These are phyloP conservation scores for Istiophorus platypterus DNA, from an alignment of 2,113 vertebrate genomes.

Conservation along the genomic window DNA sequence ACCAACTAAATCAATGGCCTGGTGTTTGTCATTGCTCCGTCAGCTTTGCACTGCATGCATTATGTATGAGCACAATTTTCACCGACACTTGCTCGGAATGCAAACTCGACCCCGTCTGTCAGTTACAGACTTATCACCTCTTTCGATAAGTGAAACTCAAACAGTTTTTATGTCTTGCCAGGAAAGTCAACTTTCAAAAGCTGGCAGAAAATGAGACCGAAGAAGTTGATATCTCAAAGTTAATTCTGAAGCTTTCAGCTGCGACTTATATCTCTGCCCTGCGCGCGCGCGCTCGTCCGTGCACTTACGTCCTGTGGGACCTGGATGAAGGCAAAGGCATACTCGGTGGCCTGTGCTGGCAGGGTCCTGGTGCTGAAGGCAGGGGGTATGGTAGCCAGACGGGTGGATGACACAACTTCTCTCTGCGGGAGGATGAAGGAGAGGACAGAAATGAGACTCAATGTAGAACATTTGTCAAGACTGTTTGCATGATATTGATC, in stretches of 20 bases:
- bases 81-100: conserved; percentile 32
- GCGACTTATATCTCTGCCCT: conserved; percentile 38
- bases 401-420: conserved; percentile 89
- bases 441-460: conserved; percentile 29
- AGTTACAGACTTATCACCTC: conserved; percentile 47
- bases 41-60: conserved; percentile 33
- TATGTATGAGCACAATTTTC: conserved; percentile 56
- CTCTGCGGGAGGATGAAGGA: conserved; percentile 80
- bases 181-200: conserved; percentile 60
- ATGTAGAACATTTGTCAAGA: not conserved
- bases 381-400: conserved; percentile 89
- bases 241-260: conserved; percentile 48
- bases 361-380: conserved; percentile 91
- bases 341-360: conserved; percentile 92
- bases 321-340: conserved; percentile 92
- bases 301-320: conserved; percentile 93
- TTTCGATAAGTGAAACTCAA: conserved; percentile 51
- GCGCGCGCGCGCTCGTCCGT: not conserved
- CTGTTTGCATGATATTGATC: not conserved
- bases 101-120: conserved; percentile 56
- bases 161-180: conserved; percentile 53
- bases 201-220: conserved; percentile 51
- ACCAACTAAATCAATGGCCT: conserved; percentile 37
- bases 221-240: conserved; percentile 42
- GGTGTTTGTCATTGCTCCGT: conserved; percentile 44